Base-by-base conservation (phyloP, 2,888 invertebrate genomes). In the Microdon myrmicae region DNA sequence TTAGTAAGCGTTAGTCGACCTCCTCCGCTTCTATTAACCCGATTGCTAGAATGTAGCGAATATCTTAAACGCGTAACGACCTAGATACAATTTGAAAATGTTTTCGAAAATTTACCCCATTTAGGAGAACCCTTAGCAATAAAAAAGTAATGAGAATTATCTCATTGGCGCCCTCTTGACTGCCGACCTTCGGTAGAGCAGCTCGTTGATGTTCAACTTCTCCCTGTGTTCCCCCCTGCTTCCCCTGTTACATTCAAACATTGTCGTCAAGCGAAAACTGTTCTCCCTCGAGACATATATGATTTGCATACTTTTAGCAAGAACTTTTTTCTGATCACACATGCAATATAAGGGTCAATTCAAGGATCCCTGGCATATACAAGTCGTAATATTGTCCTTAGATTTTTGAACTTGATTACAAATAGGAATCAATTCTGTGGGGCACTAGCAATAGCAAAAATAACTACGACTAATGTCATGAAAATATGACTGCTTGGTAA, bases 271-370 rank as follows among this genome's bases (percentile, higher is more conserved):
- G 37, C 41, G 39, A 49, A 55, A 49, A 61, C 55, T 14, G 49
- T 55, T 61, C 51, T 45, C 55, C 61, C 61, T 17, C 43, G 48
- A 61, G 61, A 49, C 55, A 55, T 61, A 43, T 61, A 45, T 48
- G 55, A 61, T 61, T 61, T 55, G 61, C 61, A 61, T 61, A 61
- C 49, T 56, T 61, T 49, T 41, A 41, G 10, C 35, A 56, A 61
- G n/a, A n/a, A n/a, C 49, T 38, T 61, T 61, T 51, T 10, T 6
- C 13, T 22, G 20, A 23, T 38, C n/a, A 37, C 19, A 17, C 12
- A 12, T 12, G n/a, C 25, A 12, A 16, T 5, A 31, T 37, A 19
- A 12, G 20, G 14, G 35, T 16, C 20, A 55, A 39, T 45, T 39
- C 54, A 55, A 26, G 29, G 25, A 48, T 35, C 47, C 29, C 25